Base-by-base conservation (phyloP, 1,140 invertebrate species). In the Macrobrachium rosenbergii region DNA sequence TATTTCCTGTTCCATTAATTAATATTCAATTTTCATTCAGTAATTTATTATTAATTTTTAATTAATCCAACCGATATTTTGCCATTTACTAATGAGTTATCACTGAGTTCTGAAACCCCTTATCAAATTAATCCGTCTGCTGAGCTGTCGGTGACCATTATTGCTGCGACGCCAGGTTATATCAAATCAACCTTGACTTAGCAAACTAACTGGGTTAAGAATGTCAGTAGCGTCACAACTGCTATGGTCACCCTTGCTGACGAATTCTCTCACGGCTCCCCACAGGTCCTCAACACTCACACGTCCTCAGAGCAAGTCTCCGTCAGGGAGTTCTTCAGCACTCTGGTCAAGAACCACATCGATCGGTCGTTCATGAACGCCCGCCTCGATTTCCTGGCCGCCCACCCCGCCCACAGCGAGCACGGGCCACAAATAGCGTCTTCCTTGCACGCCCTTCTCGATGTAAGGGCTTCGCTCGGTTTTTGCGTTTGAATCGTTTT, bases 301-400 rank as follows among this genome's bases (percentile, higher is more conserved):
- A 91, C 89, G 2, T 90, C 90, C 21, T 69, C 78, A 23, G 91
- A 91, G 78, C 90, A 91, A 14, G 85, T 90, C n/a, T 89, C 85
- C 19, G 89, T 92, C 8, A 80, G 90, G 17, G 92, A 92, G 23
- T 92, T 92, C 89, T 91, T 92, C 76, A 91, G 83, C 3, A 82
- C 82, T 2, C 88, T 92, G 14, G 89, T 90, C 11, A 88, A 88
- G 12, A 88, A 90, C n/a, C 89, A 89, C 73, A 60, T 91, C 19
- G 90, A 92, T 72, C 88, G 88, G 14, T 83, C 89, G 11, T 77
- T 85, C 37, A 79, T 89, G 12, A 90, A 89, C 75, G 81, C 90
- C 11, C 90, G 92, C 19, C 81, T 93, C 10, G 92, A 93, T 86
- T 92, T 93, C 83, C 86, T 93, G 67, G 91, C 91, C 14, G 91